These are phyloP conservation scores for Brachionus rubens DNA, from an alignment of 1,140 invertebrate genomes.

Conservation along the genomic window DNA sequence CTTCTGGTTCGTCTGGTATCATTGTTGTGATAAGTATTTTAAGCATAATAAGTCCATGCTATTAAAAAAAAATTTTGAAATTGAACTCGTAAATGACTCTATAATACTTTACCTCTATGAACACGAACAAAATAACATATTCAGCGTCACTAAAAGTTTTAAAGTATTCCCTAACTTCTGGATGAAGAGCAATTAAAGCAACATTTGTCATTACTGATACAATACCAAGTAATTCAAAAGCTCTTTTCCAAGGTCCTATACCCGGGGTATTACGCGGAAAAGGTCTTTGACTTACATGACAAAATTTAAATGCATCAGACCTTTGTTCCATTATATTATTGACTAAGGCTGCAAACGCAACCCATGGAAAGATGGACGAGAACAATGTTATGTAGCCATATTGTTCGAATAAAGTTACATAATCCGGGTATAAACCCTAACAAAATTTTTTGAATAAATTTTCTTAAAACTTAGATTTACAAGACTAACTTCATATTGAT, in stretches of 20 bases:
- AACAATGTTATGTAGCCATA: conserved; percentile 78
- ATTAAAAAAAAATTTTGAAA: background rate
- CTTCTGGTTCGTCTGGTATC: background rate
- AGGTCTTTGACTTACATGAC: conserved; percentile 85
- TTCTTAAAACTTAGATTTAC: background rate
- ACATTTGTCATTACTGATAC: conserved; percentile 87
- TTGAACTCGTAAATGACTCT: background rate
- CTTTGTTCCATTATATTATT: conserved; percentile 92
- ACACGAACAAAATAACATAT: conserved; percentile 67
- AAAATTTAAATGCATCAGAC: conserved; percentile 90
- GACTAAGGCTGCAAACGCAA: conserved; percentile 82
- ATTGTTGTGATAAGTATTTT: background rate
- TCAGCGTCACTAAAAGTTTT: conserved; percentile 52
- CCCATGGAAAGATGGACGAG: conserved; percentile 88
- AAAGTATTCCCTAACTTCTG: conserved; percentile 68
- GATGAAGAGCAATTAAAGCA: conserved; percentile 86
- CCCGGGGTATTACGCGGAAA: conserved; percentile 81
- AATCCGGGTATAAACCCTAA: conserved; percentile 92
- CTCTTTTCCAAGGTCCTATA: conserved; percentile 81
- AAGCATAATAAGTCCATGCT: background rate
- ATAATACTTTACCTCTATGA: conserved; percentile 69
- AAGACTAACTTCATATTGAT: background rate
- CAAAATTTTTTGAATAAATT: conserved; percentile 41
- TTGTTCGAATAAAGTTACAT: conserved; percentile 93
- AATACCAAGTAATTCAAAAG: conserved; percentile 85